Conservation (phyloP, 2,797 vertebrate genomes). For the Galaxias olidus region DNA sequence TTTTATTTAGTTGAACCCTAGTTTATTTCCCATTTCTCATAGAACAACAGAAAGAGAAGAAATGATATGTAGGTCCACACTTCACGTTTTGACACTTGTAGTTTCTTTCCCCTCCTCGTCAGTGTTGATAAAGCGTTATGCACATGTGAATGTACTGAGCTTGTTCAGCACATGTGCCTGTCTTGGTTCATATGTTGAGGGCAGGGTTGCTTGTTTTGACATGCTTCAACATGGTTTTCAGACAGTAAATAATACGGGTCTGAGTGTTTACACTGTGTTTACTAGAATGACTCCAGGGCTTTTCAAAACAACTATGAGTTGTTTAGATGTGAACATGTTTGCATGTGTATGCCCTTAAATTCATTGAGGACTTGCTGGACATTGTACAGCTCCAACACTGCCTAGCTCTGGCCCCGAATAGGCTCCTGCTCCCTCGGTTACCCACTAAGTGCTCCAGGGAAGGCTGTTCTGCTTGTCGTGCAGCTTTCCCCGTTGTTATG, state of each 20-base stretch:
- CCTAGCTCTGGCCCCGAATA: conserved; percentile 61
- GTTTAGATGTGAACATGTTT: conserved; percentile 21
- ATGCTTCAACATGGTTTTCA: conserved; percentile 20
- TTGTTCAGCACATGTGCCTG: conserved; percentile 1
- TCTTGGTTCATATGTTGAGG: conserved; percentile 4
- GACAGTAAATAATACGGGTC: conserved; percentile 27
- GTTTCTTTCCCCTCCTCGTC: no score
- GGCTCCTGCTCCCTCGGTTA: conserved; percentile 73
- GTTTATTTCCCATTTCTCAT: no score
- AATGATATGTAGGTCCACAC: no score
- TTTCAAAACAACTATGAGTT: neutral
- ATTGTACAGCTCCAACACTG: conserved; percentile 69
- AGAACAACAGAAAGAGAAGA: no score
- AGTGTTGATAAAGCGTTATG: no score
- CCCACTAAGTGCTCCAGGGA: conserved; percentile 83
- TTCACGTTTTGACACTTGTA: no score
- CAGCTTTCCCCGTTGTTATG: conserved; percentile 79
- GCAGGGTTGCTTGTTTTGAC: conserved; percentile 24
- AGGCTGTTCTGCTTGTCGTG: conserved; percentile 77
- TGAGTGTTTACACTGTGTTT: conserved; percentile 12
- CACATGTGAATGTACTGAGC: no score
- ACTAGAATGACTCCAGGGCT: neutral
- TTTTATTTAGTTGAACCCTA: no score
- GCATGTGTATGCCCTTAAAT: conserved; percentile 41
- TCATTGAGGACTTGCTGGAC: conserved; percentile 55